Conservation (phyloP, 2,888 invertebrate species). For the Anticlea derivata region DNA sequence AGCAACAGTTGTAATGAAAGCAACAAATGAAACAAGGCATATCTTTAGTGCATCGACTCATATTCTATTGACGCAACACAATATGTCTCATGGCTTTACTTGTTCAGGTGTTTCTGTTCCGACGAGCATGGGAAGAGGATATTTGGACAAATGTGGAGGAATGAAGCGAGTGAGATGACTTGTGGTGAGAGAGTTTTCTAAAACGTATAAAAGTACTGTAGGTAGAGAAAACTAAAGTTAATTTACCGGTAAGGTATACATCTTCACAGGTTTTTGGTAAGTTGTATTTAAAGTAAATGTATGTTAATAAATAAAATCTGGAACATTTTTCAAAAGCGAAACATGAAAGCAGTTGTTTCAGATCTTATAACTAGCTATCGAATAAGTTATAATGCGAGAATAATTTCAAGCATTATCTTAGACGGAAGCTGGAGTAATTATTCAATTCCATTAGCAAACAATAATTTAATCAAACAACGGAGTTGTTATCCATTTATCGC, state of each 20-base stretch:
- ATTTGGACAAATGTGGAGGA: conserved; percentile 86
- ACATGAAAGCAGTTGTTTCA: conserved; percentile 1
- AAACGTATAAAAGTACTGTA: neutral
- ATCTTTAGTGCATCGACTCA: conserved; percentile 19
- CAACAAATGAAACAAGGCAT: conserved; percentile 1
- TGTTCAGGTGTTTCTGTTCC: conserved; percentile 86
- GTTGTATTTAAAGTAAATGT: neutral
- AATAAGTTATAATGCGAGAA: neutral
- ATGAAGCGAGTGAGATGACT: conserved; percentile 84
- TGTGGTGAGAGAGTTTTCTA: conserved; percentile 79
- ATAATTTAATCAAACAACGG: conserved; percentile 21
- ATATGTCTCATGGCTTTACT: conserved; percentile 24
- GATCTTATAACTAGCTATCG: too few species aligned
- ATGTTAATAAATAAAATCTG: neutral
- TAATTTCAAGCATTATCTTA: conserved; percentile 14
- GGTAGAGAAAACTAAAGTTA: neutral
- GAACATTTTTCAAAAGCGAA: conserved; percentile 11
- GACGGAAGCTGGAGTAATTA: conserved; percentile 2
- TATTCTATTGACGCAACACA: conserved; percentile 27
- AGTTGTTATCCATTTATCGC: conserved; percentile 16
- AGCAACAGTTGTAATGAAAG: neutral
- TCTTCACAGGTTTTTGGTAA: conserved; percentile 18
- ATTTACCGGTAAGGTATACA: conserved; percentile 17
- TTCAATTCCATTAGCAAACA: conserved; percentile 18
- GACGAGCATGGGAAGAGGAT: conserved; percentile 84